These are phyloP conservation scores for Melanerpes aurifrons DNA, from an alignment of 2,113 vertebrate genomes.

Conservation along the genomic window DNA sequence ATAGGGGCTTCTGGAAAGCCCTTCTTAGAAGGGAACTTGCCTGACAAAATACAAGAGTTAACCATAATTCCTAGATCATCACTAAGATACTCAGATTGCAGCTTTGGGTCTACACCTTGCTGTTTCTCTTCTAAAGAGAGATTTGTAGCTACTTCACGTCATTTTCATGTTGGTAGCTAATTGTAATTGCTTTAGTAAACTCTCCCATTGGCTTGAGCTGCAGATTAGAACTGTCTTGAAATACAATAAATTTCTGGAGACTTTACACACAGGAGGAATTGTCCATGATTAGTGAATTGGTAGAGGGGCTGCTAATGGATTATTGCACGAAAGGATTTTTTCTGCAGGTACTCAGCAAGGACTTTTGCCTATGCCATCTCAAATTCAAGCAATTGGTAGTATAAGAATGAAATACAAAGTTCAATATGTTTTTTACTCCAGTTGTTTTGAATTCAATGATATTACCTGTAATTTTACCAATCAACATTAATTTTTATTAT, in stretches of 20 bases:
- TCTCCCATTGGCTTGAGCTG: background rate
- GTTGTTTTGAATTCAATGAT: background rate
- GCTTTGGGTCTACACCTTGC: background rate
- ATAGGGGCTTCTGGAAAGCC: background rate
- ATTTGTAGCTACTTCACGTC: background rate
- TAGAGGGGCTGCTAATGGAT: background rate
- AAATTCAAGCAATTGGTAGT: background rate
- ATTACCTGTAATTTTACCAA: background rate
- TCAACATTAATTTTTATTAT: constrained; percentile 3
- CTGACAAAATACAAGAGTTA: background rate
- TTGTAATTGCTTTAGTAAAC: background rate
- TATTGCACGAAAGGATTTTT: background rate
- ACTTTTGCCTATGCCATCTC: background rate
- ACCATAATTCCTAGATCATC: background rate
- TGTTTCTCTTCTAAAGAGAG: background rate
- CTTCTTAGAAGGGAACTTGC: background rate
- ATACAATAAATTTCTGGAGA: background rate
- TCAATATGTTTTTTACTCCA: background rate
- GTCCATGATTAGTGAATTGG: background rate
- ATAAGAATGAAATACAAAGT: background rate
- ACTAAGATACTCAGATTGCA: background rate
- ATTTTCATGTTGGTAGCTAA: background rate
- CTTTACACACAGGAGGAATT: background rate
- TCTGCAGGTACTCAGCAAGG: background rate
- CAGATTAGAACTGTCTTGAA: background rate